These are phyloP conservation scores for Heliconius sara DNA, from an alignment of 2,888 invertebrate genomes.

Conservation along the genomic window DNA sequence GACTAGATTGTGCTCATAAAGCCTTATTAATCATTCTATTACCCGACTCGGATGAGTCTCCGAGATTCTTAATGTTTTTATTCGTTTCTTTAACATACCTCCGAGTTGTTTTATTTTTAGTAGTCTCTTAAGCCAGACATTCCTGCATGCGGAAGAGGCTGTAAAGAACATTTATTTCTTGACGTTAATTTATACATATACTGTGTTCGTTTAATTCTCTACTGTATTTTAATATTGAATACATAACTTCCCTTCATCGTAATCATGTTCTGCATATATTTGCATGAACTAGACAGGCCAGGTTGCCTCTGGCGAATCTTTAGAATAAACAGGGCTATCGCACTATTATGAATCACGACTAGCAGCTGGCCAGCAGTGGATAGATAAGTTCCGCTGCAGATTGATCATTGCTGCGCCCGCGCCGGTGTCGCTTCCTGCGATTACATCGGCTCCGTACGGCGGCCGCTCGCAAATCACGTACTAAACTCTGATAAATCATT, in stretches of 20 bases:
- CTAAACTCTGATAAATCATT: slow-evolving; percentile 74
- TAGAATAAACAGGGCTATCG: slow-evolving; percentile 65
- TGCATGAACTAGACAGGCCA: slow-evolving; percentile 48
- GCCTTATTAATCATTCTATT: slow-evolving; percentile 58
- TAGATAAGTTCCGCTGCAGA: slow-evolving; percentile 79
- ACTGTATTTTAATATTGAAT: slow-evolving; percentile 33
- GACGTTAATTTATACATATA: slow-evolving; percentile 25
- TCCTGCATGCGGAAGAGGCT: slow-evolving; percentile 17
- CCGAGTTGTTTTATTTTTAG: slow-evolving; percentile 28
- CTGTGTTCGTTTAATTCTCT: slow-evolving; percentile 23
- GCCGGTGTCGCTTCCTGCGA: slow-evolving; percentile 76
- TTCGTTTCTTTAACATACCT: slow-evolving; percentile 34
- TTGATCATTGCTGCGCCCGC: slow-evolving; percentile 57
- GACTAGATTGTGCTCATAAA: slow-evolving; percentile 63
- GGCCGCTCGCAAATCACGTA: slow-evolving; percentile 74
- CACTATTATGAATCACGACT: slow-evolving; percentile 68
- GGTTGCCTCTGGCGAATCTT: slow-evolving; percentile 56
- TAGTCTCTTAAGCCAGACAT: slow-evolving; percentile 22
- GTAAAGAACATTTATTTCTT: slow-evolving; percentile 29
- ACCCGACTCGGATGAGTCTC: slow-evolving; percentile 35
- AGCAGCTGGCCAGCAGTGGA: slow-evolving; percentile 67
- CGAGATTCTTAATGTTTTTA: slow-evolving; percentile 42
- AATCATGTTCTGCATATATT: slow-evolving; percentile 47
- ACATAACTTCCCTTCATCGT: slow-evolving; percentile 31
- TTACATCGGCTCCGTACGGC: slow-evolving; percentile 66